Conservation (phyloP, 1,140 invertebrate genomes). For the Drosophila lini region DNA sequence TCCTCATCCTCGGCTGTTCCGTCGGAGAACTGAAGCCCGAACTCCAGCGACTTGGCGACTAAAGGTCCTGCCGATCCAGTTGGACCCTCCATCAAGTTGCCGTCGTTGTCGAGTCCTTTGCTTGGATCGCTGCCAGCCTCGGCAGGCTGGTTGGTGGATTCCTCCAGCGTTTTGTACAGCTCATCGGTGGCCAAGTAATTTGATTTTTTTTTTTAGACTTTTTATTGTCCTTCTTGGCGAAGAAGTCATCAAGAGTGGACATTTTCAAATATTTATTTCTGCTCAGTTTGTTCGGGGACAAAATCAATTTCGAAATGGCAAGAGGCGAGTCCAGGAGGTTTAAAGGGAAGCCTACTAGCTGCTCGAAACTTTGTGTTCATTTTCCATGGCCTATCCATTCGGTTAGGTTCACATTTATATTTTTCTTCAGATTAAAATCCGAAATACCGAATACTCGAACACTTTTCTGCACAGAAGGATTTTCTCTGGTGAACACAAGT, state of each 20-base stretch:
- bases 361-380: background rate
- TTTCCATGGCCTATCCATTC: background rate
- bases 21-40: constrained; percentile 30
- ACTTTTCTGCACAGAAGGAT: background rate
- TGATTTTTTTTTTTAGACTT: constrained; percentile 56
- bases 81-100: background rate
- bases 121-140: constrained; percentile 16
- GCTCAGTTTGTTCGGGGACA: background rate
- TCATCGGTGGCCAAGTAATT: constrained; percentile 65
- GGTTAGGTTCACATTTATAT: background rate
- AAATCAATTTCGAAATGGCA: constrained; percentile 30
- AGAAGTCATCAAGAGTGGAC: constrained; percentile 70
- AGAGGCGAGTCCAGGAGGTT: background rate
- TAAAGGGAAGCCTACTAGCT: background rate
- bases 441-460: background rate
- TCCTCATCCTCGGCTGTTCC: constrained; percentile 45
- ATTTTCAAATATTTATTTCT: constrained; percentile 24
- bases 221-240: constrained; percentile 69
- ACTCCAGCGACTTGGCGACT: constrained; percentile 19
- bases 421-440: background rate
- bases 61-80: background rate
- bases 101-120: constrained; percentile 1
- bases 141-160: constrained; percentile 33
- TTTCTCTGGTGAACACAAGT: background rate
- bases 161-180: constrained; percentile 67